Evolutionary conservation across 1,140 invertebrate species (phyloP).

Genomic region (Heliconius hermathena): DNA sequence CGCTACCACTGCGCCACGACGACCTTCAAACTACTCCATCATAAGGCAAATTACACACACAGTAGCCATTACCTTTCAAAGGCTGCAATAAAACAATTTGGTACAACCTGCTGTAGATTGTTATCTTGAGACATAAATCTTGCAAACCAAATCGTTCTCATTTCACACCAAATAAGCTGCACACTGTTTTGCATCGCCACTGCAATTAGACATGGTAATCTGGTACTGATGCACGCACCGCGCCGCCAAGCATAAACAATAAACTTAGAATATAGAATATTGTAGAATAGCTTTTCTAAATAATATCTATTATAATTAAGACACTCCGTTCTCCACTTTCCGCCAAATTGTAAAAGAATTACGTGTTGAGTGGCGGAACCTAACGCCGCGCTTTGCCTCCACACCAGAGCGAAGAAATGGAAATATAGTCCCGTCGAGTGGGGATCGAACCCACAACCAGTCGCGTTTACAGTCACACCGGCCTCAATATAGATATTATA

Average conservation of each 20-base stretch:
- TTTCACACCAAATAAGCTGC: constrained; percentile 77
- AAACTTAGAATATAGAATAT: constrained; percentile 9
- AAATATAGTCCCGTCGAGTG: no score
- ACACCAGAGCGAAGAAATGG: no score
- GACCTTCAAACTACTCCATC: not conserved
- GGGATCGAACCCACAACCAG: no score
- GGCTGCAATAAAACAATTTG: constrained; percentile 53
- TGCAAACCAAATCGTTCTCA: constrained; percentile 70
- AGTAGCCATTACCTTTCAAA: constrained; percentile 12
- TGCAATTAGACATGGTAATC: constrained; percentile 57
- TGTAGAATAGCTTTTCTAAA: not conserved
- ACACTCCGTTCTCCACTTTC: no score
- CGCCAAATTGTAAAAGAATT: no score
- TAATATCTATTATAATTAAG: no score
- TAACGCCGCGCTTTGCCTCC: no score
- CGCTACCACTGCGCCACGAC: not conserved
- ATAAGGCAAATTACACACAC: not conserved
- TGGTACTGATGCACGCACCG: constrained; percentile 21
- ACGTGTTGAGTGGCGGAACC: no score
- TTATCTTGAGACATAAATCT: constrained; percentile 68
- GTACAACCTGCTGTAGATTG: constrained; percentile 59
- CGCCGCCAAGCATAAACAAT: constrained; percentile 14
- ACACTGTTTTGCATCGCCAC: constrained; percentile 42
- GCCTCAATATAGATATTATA: no score
- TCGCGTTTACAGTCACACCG: no score